Base-by-base conservation (phyloP, 2,888 invertebrate genomes). In the Criorhina ranunculi region DNA sequence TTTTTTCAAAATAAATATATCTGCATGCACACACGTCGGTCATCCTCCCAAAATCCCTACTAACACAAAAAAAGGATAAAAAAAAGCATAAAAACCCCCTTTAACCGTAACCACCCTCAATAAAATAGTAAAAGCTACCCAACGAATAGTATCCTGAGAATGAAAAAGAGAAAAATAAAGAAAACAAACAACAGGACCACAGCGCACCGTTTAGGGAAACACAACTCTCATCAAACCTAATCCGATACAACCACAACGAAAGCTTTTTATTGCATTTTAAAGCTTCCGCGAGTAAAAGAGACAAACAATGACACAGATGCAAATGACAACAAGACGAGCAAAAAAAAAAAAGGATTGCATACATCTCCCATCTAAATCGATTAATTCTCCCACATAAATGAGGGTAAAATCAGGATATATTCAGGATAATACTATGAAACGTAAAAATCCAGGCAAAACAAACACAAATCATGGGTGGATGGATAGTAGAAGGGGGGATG, bases 251-350 rank as follows among this genome's bases (percentile, higher is more conserved):
- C 62, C 46, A 9, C 73, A 31, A 35, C 46, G 19, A 75, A 72
- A 81, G 87, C 87, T 87, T 86, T 83, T 70, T 53, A 75, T 79
- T 87, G 86, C 87, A 81, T 44, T 70, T 49, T 31, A 62, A 70
- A 72, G 79, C 62, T 86, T 40, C 12, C 7, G 7, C 44, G 76
- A 55, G 82, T 73, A 73, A 78, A 69, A 69, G 77, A 78, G 82
- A 78, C 86, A 72, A 82, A 64, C 59, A 72, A 83, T 75, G 75
- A 57, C 78, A 83, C 86, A 82, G 62, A 82, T 82, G 77, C 78
- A 82, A n/a, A 78, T 60, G 55, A 55, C 75, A 81, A 55, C 69
- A 72, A 73, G n/a, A n/a, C n/a, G n/a, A n/a, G n/a, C 82, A 86
- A 86, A 51, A 17, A 29, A 57, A 37, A 37, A 62, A 62, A 72